A percentile compares a stretch with the other conserved stretches of the same genome.
Evolutionary conservation across 35 echinoderm and acorn worm species (phyloP).

Genomic region (Anneissia japonica): DNA sequence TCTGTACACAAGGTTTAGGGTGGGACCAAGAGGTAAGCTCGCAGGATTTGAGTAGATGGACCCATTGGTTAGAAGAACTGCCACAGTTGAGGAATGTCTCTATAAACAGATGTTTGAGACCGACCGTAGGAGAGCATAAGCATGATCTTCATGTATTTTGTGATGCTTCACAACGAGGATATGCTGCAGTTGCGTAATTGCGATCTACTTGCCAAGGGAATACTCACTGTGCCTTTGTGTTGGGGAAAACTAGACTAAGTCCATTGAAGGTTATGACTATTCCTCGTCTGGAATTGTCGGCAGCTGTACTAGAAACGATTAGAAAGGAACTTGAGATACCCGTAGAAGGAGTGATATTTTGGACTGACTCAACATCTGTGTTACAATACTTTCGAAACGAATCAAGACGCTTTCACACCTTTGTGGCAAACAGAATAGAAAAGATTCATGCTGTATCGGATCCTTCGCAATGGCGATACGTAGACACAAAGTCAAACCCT

Average conservation of each 20-base stretch:
- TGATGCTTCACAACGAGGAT: conserved; percentile 51
- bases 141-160: conserved; percentile 50
- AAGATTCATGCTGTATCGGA: conserved; percentile 36
- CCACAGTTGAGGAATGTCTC: background rate
- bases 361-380: conserved; percentile 59
- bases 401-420: conserved; percentile 45
- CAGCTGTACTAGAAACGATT: background rate
- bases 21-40: conserved; percentile 28
- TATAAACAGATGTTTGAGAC: conserved; percentile 31
- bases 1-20: conserved; percentile 8
- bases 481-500: background rate
- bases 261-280: background rate
- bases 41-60: conserved; percentile 4
- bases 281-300: conserved; percentile 6
- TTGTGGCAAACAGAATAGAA: conserved; percentile 57
- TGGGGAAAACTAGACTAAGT: conserved; percentile 35
- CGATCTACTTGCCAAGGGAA: background rate
- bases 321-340: background rate
- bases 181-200: conserved; percentile 49
- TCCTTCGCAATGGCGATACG: conserved; percentile 10
- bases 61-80: conserved; percentile 27
- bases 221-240: conserved; percentile 44
- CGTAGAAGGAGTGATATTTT: background rate
- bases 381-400: conserved; percentile 54
- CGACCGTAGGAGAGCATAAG: background rate